Evolutionary conservation across 2,797 vertebrate species (phyloP).

Genomic region (Petrocephalus sullivani): DNA sequence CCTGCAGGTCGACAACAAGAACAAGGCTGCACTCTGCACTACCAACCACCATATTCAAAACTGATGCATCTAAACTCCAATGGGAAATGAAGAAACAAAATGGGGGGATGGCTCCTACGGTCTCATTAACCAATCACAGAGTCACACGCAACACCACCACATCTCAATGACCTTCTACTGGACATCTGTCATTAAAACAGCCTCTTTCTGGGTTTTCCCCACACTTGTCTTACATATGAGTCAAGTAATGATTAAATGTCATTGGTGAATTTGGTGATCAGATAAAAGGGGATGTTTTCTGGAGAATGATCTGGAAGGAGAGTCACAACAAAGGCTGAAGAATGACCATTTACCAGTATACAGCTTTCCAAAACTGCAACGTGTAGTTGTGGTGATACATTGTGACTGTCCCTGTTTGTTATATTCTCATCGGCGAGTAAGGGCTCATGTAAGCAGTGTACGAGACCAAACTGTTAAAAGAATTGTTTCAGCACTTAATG

Average conservation of each 20-base stretch:
- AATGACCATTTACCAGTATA: constrained; percentile 79
- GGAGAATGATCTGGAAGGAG: constrained; percentile 59
- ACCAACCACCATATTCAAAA: constrained; percentile 49
- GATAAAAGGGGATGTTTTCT: constrained; percentile 50
- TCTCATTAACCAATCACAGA: constrained; percentile 54
- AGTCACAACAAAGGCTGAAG: constrained; percentile 67
- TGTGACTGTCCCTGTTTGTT: constrained; percentile 80
- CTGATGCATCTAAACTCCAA: constrained; percentile 57
- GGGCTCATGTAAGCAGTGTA: constrained; percentile 83
- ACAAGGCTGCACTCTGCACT: constrained; percentile 55
- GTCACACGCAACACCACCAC: constrained; percentile 62
- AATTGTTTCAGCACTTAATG: constrained; percentile 63
- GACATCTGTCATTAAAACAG: constrained; percentile 17
- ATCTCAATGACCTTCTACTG: constrained; percentile 59
- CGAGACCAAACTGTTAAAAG: constrained; percentile 81
- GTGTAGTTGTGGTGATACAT: constrained; percentile 73
- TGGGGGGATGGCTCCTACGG: constrained; percentile 54
- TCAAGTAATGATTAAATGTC: constrained; percentile 66
- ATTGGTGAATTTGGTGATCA: constrained; percentile 73
- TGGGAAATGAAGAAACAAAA: constrained; percentile 54
- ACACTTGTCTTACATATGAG: constrained; percentile 52
- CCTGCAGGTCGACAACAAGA: constrained; percentile 49
- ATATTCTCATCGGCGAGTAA: constrained; percentile 76
- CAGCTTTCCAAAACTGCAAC: constrained; percentile 81
- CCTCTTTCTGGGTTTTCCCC: constrained; percentile 26